These are phyloP conservation scores for Varecia variegata DNA, from an alignment of 2,797 vertebrate species.

Conservation along the genomic window DNA sequence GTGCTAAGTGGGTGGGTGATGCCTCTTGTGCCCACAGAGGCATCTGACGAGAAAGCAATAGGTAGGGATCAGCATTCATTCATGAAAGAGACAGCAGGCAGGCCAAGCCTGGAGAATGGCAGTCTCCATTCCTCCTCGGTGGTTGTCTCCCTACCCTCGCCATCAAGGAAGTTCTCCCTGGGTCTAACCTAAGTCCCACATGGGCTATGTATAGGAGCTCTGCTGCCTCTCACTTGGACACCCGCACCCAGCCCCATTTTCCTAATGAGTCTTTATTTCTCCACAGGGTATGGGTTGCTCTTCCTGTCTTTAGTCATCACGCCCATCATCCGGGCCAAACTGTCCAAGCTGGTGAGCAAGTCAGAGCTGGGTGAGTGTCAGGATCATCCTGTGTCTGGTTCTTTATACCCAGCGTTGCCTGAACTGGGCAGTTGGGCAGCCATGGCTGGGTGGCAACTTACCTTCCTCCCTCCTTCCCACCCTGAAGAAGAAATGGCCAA, in stretches of 20 bases:
- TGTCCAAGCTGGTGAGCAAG: slow-evolving; percentile 92
- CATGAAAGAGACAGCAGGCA: neutral
- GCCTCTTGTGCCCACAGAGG: neutral
- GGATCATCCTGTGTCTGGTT: accelerated
- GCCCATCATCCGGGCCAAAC: slow-evolving; percentile 94
- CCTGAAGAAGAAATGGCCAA: neutral
- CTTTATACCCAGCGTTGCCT: neutral
- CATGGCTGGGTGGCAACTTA: neutral
- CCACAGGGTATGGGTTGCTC: slow-evolving; percentile 91
- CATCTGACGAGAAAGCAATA: neutral
- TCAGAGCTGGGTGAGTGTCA: slow-evolving; percentile 91
- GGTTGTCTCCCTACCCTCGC: neutral
- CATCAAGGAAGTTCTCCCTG: neutral
- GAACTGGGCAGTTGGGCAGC: neutral
- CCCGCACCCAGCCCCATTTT: neutral
- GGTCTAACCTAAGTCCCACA: neutral
- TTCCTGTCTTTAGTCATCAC: slow-evolving; percentile 92
- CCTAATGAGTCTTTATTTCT: neutral
- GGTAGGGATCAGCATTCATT: neutral
- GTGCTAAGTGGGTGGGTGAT: neutral
- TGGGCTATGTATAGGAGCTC: neutral
- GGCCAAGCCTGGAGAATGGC: neutral
- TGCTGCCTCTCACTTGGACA: neutral
- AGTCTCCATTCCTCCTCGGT: neutral
- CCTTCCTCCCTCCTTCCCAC: neutral